Evolutionary conservation across 2,888 invertebrate species (phyloP), one percentile per base, ranked within the genome.

Genomic region (Imbricaverruca yamaguchii): DNA sequence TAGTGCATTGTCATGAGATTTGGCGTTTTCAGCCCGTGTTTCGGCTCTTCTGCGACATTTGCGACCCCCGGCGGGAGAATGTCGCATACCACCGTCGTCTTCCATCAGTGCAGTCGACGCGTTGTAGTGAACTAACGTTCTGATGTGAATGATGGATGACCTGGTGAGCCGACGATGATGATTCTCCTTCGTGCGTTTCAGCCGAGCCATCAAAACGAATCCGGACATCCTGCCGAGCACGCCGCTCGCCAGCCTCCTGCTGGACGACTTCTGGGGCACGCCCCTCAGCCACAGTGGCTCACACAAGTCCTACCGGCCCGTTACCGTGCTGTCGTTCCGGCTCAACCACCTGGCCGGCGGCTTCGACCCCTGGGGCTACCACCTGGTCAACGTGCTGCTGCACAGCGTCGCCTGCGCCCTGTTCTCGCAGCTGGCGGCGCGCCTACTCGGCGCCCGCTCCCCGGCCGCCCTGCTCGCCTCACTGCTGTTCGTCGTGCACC

Each of bases 241-340:
- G 83, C 92, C 96, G 82, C 91, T 96, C 91, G 90, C 90, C 85
- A 91, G 92, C 85, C 90, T 97, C 85, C 92, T 97, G 87, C 91
- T 91, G 87, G 93, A 98, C 89, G 98, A 98, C 89, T 98, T 97
- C 89, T 98, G 98, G 98, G 98, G 98, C 80, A 98, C 97, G 74
- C 95, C 97, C 82, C 90, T 98, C 85, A 91, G 91, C 85, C 95
- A 96, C 89, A 91, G 92, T 84, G 97, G 97, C 81, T 97, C 97
- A 21, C 98, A 98, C 89, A 98, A 98, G 86, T 97, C 97, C 81
- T 98, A 97, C 89, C 91, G 98, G 63, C 98, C 98, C 80, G 90
- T 98, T 85, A 94, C 94, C 87, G 94, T 95, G 84, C 92, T 95
- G 84, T 92, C 94, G 84, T 96, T 94, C 89, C 92, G 96, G 81